Evolutionary conservation across 2,113 vertebrate species (phyloP).

Genomic region (Chionis minor): DNA sequence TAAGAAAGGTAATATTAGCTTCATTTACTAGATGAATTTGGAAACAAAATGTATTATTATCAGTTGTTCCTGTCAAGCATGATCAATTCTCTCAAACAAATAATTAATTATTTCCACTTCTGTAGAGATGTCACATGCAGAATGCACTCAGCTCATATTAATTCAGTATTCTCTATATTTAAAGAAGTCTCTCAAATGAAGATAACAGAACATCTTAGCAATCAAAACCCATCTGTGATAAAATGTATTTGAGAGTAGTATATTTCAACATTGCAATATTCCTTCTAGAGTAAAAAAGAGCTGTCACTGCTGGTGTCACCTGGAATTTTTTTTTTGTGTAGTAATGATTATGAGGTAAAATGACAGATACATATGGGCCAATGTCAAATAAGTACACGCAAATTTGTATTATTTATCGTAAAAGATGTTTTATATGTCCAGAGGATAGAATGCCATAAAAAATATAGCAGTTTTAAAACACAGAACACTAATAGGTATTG

Average conservation of each 20-base stretch:
- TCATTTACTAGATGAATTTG: not conserved
- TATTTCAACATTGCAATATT: not conserved
- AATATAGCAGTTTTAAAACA: not conserved
- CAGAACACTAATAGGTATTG: not conserved
- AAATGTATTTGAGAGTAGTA: not conserved
- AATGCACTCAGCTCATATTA: not conserved
- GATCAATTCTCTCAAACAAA: not conserved
- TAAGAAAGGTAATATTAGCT: not conserved
- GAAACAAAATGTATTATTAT: not conserved
- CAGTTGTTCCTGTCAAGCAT: not conserved
- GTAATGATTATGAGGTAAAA: not conserved
- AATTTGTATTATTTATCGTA: not conserved
- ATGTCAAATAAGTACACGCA: not conserved
- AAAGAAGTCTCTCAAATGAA: not conserved
- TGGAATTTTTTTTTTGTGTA: not conserved
- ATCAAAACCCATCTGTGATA: not conserved
- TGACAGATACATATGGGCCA: not conserved
- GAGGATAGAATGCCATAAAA: not conserved
- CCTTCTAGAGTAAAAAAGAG: not conserved
- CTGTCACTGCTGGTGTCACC: not conserved
- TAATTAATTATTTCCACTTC: slow-evolving; percentile 10
- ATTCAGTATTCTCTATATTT: not conserved
- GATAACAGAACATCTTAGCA: not conserved
- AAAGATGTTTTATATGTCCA: not conserved
- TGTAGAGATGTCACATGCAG: not conserved